Evolutionary conservation across 2,888 invertebrate genomes (phyloP).

Genomic region (Pediacus dermestoides): DNA sequence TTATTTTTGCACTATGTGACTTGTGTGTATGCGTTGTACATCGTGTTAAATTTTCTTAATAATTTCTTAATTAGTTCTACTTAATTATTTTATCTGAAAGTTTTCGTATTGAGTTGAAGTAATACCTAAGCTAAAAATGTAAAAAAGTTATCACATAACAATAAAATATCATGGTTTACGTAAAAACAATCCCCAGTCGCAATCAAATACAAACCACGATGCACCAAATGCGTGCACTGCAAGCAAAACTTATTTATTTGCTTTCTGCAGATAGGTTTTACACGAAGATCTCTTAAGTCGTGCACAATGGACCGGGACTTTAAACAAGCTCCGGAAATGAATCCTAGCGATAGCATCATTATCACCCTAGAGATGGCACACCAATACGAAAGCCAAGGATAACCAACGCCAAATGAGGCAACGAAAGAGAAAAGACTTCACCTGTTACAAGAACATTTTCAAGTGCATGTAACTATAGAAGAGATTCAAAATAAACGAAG

Average conservation of each 20-base stretch:
- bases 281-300: constrained; percentile 29
- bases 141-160: too few species aligned
- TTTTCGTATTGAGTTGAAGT: too few species aligned
- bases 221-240: constrained; percentile 9
- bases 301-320: constrained; percentile 43
- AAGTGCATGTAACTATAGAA: constrained; percentile 25
- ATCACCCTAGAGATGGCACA: constrained; percentile 36
- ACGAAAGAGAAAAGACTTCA: constrained; percentile 18
- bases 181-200: too few species aligned
- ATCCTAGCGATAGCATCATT: constrained; percentile 46
- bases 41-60: too few species aligned
- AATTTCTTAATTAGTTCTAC: too few species aligned
- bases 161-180: too few species aligned
- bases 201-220: constrained; percentile 11
- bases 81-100: too few species aligned
- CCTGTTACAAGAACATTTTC: constrained; percentile 31
- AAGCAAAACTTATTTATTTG: constrained; percentile 19
- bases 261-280: constrained; percentile 21
- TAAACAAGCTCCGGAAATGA: constrained; percentile 47
- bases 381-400: constrained; percentile 21
- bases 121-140: too few species aligned
- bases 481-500: constrained; percentile 35
- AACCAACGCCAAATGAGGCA: constrained; percentile 20
- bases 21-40: too few species aligned
- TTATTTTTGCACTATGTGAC: too few species aligned